Evolutionary conservation across 1,140 invertebrate species (phyloP).

Genomic region (Drosophila hydei): DNA sequence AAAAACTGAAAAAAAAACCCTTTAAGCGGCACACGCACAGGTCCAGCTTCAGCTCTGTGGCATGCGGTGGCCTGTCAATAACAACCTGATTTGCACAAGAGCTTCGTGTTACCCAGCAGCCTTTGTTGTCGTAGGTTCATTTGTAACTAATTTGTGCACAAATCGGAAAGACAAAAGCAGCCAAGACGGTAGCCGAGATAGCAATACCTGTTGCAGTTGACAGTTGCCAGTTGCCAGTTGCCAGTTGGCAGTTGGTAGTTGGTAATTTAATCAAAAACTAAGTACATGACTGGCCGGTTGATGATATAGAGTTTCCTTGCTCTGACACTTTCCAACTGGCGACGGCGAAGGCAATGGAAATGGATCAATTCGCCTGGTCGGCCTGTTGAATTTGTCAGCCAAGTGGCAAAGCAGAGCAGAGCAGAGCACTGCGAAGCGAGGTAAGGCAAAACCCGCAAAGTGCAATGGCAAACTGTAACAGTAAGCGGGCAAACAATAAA

Average conservation of each 20-base stretch:
- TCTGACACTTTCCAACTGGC: conserved; percentile 29
- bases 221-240: too few species aligned
- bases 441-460: conserved; percentile 60
- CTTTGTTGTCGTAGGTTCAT: conserved; percentile 78
- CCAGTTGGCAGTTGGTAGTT: conserved; percentile 7
- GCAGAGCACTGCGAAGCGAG: conserved; percentile 29
- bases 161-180: conserved; percentile 69
- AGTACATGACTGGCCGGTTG: conserved; percentile 9
- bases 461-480: conserved; percentile 69
- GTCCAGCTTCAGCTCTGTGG: conserved; percentile 19
- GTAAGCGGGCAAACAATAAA: conserved; percentile 77
- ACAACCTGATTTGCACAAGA: conserved; percentile 32
- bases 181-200: too few species aligned
- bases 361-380: conserved; percentile 48
- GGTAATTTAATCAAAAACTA: conserved; percentile 59
- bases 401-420: conserved; percentile 38
- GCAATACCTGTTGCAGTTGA: too few species aligned
- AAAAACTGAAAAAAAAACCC: conserved; percentile 36
- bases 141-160: conserved; percentile 81
- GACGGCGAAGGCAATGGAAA: conserved; percentile 19
- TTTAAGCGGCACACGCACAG: conserved; percentile 53
- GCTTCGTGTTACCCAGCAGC: conserved; percentile 67
- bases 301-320: conserved; percentile 57
- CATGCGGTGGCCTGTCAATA: conserved; percentile 39
- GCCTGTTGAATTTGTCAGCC: conserved; percentile 66